phyloP scores from a whole-genome alignment of 2,113 vertebrate genomes.

The Climacteris rufus region DNA sequence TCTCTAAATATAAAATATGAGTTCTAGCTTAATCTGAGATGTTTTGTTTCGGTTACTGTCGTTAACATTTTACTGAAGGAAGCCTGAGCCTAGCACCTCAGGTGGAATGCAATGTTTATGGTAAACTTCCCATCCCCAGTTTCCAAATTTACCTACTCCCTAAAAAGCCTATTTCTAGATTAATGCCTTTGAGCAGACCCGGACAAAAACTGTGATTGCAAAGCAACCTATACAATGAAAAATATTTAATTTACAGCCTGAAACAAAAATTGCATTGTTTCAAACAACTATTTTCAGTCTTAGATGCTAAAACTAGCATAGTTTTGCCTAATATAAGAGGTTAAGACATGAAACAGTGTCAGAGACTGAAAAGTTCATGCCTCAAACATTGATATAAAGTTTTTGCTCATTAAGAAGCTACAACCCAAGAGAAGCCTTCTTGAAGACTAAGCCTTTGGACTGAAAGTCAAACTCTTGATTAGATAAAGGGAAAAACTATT shows the following conservation, averaged over 20 bases:
- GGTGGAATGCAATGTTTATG: neutral
- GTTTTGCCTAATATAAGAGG: neutral
- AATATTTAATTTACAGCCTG: neutral
- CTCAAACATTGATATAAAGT: no score
- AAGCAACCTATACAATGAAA: neutral
- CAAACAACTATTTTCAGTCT: neutral
- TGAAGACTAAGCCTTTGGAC: no score
- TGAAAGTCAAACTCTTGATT: no score
- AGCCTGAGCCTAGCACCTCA: neutral
- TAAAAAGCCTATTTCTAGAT: neutral
- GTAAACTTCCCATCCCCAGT: neutral
- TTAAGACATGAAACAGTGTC: neutral
- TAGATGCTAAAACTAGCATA: neutral
- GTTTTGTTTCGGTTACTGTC: conserved; percentile 15
- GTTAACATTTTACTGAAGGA: neutral
- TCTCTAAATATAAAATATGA: neutral
- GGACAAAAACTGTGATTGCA: neutral
- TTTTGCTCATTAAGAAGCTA: no score
- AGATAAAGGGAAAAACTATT: no score
- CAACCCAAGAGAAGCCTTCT: no score
- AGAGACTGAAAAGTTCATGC: no score
- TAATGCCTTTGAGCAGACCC: neutral
- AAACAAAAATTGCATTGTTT: neutral
- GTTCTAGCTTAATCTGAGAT: neutral
- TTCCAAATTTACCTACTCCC: neutral